phyloP scores from a whole-genome alignment of 2,797 vertebrate species.

The Chelon labrosus region DNA sequence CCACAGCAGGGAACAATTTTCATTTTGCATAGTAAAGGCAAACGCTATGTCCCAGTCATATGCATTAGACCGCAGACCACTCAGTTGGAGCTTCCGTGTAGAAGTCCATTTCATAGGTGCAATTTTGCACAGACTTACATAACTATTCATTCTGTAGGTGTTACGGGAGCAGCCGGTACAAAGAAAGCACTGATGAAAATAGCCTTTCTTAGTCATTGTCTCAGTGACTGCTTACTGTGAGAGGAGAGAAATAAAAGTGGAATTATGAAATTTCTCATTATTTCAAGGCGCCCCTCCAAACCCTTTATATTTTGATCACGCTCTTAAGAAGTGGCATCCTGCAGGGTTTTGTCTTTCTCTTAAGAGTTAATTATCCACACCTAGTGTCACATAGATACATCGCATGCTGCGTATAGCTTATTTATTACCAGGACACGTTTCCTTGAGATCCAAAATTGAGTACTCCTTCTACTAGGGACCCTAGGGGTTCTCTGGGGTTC shows the following conservation, averaged over 20 bases:
- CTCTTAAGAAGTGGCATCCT: slow-evolving; percentile 31
- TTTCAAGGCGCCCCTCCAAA: slow-evolving; percentile 17
- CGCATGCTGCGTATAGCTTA: slow-evolving; percentile 27
- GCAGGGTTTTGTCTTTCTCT: slow-evolving; percentile 17
- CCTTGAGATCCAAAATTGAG: slow-evolving; percentile 9
- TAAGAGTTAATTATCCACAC: slow-evolving; percentile 19
- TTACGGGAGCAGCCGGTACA: slow-evolving; percentile 31
- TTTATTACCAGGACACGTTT: slow-evolving; percentile 19
- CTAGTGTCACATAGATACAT: slow-evolving; percentile 22
- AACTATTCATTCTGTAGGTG: slow-evolving; percentile 28
- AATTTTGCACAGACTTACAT: slow-evolving; percentile 20
- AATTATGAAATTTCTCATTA: slow-evolving; percentile 46
- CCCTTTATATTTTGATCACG: slow-evolving; percentile 26
- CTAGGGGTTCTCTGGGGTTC: too few species aligned
- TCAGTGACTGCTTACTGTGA: slow-evolving; percentile 25
- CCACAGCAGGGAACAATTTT: slow-evolving; percentile 1
- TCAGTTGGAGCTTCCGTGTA: not conserved
- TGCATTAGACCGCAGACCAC: slow-evolving; percentile 21
- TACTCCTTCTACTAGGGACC: too few species aligned
- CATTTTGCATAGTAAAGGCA: slow-evolving; percentile 16
- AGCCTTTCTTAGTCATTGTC: slow-evolving; percentile 21
- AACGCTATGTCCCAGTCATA: not conserved
- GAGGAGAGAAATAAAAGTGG: slow-evolving; percentile 18
- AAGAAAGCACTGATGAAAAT: slow-evolving; percentile 30
- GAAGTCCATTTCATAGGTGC: slow-evolving; percentile 10